Evolutionary conservation across 2,113 vertebrate genomes (phyloP).

Genomic region (Stercorarius parasiticus): DNA sequence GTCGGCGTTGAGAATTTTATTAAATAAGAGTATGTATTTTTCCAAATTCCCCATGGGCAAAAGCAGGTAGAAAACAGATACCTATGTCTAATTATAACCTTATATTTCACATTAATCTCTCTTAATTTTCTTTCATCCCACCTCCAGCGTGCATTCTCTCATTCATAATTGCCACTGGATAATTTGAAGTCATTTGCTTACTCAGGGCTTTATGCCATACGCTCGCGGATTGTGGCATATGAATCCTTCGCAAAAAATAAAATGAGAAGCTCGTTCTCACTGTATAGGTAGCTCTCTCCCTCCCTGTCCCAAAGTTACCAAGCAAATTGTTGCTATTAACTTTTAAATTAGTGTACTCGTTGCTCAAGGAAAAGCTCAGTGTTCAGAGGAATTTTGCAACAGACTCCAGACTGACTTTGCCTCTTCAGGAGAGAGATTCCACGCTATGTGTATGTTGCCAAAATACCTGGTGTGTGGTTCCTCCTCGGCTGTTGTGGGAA

Average conservation of each 20-base stretch:
- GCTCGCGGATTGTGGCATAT: slow-evolving; percentile 26
- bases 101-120: slow-evolving; percentile 58
- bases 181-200: slow-evolving; percentile 60
- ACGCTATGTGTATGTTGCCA: neutral
- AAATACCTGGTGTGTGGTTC: neutral
- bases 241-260: neutral
- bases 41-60: slow-evolving; percentile 51
- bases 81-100: slow-evolving; percentile 61
- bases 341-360: slow-evolving; percentile 9
- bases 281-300: neutral
- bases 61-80: slow-evolving; percentile 63
- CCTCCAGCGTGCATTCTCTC: slow-evolving; percentile 39
- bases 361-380: neutral
- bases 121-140: slow-evolving; percentile 59
- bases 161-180: slow-evolving; percentile 52
- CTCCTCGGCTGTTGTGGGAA: neutral
- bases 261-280: neutral
- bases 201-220: slow-evolving; percentile 42
- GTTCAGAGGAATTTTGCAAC: neutral
- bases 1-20: slow-evolving; percentile 47
- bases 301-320: neutral
- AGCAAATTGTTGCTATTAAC: slow-evolving; percentile 50
- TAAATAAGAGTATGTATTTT: slow-evolving; percentile 58
- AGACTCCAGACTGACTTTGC: neutral
- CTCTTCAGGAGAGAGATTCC: neutral